Evolutionary conservation across 2,113 vertebrate species (phyloP), one percentile per base, ranked within the genome.

Genomic region (Eupsittula cactorum): DNA sequence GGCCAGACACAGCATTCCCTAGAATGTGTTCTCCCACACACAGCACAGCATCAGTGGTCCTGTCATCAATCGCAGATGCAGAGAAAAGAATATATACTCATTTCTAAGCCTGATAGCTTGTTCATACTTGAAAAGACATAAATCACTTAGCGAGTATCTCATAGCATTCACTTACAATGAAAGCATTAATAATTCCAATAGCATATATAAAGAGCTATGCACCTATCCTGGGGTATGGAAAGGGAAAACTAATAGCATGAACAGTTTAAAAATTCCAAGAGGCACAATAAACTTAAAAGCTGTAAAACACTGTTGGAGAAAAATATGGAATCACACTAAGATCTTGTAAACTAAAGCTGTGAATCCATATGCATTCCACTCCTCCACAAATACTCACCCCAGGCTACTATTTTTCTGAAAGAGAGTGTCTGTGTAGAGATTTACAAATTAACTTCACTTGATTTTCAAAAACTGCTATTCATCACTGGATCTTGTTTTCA

Each of bases 71-170:
- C 83, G 86, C 63, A 81, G n/a, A 94, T 19, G 39, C 60, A 90
- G 16, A 55, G 42, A 94, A 93, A 92, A 41, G 6, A 89, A 91
- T 67, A 93, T 28, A 74, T 17, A 47, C 53, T 91, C 63, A 63
- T 82, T 97, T 93, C 91, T 89, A 84, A 89, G 81, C 50, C 46
- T 55, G 31, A 83, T 67, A 82, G 65, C 91, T 89, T 91, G 93
- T 60, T 95, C 89, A 84, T 92, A 86, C 89, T 91, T 91, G 93
- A 93, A 95, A 74, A 92, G 60, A 64, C 37, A 91, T 79, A 93
- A 95, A 95, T 87, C 93, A 93, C 78, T 95, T 89, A 27, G 49
- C 3, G 1, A 85, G 44, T 76, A 76, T 25, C 83, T 92, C 74
- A 78, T 68, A 78, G 37, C 9, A 1, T 46, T 92, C 52, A 62